Evolutionary conservation across 1,140 invertebrate species (phyloP).

Genomic region (Streblospio benedicti): DNA sequence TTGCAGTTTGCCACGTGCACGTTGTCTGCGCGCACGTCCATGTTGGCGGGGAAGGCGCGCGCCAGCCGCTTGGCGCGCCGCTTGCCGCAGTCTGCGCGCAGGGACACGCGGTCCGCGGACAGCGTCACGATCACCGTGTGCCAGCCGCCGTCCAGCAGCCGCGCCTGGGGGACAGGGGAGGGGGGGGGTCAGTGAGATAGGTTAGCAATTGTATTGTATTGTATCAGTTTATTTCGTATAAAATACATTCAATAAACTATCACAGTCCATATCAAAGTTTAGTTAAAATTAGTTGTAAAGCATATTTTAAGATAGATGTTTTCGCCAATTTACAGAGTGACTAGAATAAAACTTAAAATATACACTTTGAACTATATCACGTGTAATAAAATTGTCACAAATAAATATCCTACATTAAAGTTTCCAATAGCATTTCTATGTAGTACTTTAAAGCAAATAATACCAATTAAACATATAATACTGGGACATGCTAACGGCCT

Average conservation of each 20-base stretch:
- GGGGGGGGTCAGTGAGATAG: background rate
- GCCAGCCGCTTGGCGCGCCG: background rate
- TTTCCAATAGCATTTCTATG: too few species aligned
- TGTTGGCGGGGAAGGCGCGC: slow-evolving; percentile 4
- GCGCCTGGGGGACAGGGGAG: background rate
- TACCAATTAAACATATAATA: too few species aligned
- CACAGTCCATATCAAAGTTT: too few species aligned
- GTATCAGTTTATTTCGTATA: background rate
- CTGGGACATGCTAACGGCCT: too few species aligned
- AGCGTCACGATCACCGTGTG: slow-evolving; percentile 9
- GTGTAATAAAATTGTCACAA: too few species aligned
- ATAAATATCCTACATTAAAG: too few species aligned
- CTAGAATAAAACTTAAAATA: too few species aligned
- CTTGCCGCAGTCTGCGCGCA: slow-evolving; percentile 8
- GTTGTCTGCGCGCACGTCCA: slow-evolving; percentile 1
- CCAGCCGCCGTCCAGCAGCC: slow-evolving; percentile 10
- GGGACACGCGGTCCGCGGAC: background rate
- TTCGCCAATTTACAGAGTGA: slow-evolving; percentile 6
- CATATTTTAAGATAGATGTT: slow-evolving; percentile 2
- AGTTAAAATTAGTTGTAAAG: too few species aligned
- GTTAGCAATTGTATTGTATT: background rate
- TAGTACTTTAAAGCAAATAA: too few species aligned
- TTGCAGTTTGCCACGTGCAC: slow-evolving; percentile 13
- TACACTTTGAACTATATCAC: too few species aligned
- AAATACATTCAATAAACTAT: too few species aligned